Percentiles rank a stretch among this genome's conserved stretches.
These are phyloP conservation scores for Parnassius orleans DNA, from an alignment of 2,888 invertebrate species.

Conservation along the genomic window DNA sequence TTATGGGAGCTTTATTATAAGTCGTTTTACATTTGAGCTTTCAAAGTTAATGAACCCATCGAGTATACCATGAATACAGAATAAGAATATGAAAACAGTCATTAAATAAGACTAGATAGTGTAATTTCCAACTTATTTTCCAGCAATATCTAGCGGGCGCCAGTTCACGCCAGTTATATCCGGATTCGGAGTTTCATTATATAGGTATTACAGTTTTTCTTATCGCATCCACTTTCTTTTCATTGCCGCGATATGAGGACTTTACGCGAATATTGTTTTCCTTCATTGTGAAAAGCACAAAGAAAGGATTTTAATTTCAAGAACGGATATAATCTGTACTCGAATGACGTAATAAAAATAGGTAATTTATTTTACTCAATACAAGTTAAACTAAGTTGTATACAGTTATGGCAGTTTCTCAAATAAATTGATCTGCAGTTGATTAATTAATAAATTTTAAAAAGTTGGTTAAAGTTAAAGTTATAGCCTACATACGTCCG, in stretches of 20 bases:
- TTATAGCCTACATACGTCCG: no score
- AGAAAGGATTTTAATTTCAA: slow-evolving; percentile 19
- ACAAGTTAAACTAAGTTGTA: no score
- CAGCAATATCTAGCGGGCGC: slow-evolving; percentile 38
- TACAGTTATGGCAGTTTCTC: no score
- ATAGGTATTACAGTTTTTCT: slow-evolving; percentile 38
- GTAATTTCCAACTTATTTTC: slow-evolving; percentile 36
- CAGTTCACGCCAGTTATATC: slow-evolving; percentile 42
- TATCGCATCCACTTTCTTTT: slow-evolving; percentile 47
- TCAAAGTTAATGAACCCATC: slow-evolving; percentile 27
- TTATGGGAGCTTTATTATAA: neutral
- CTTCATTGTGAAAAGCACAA: slow-evolving; percentile 22
- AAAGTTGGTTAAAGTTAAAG: no score
- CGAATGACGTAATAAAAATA: neutral
- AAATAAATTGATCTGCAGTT: no score
- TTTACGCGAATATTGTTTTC: slow-evolving; percentile 30
- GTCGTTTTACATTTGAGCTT: neutral
- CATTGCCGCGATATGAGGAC: slow-evolving; percentile 40
- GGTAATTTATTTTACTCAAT: no score
- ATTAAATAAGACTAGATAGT: slow-evolving; percentile 28
- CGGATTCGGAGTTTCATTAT: slow-evolving; percentile 45
- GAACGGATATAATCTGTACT: neutral
- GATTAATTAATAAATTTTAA: no score
- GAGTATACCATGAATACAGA: slow-evolving; percentile 18
- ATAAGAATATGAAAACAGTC: slow-evolving; percentile 24